Percentiles rank a stretch among this genome's conserved stretches.
Conservation (phyloP, 1,140 invertebrate genomes). For the Leptinotarsa undecemlineata region DNA sequence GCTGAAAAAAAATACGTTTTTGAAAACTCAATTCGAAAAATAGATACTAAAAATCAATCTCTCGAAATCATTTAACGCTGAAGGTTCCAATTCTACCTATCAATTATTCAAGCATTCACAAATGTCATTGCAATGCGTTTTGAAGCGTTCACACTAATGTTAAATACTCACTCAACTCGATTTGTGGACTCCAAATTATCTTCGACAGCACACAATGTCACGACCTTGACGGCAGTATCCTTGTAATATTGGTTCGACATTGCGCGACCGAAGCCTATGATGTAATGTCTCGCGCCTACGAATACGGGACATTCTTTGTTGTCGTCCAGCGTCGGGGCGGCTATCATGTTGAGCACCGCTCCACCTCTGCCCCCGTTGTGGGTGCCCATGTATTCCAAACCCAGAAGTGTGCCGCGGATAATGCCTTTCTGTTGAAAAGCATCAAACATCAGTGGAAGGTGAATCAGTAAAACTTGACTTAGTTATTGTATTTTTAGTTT, state of each 20-base stretch:
- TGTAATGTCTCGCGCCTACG: conserved; percentile 57
- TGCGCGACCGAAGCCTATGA: conserved; percentile 59
- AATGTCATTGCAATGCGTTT: too few species aligned
- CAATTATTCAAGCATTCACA: too few species aligned
- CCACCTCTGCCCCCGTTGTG: conserved; percentile 48
- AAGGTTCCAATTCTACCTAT: too few species aligned
- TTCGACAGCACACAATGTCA: conserved; percentile 48
- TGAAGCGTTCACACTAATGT: neutral
- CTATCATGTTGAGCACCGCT: conserved; percentile 1
- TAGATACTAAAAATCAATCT: too few species aligned
- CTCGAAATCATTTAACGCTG: too few species aligned
- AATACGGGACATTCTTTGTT: conserved; percentile 55
- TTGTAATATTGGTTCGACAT: conserved; percentile 49
- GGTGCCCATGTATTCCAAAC: conserved; percentile 56
- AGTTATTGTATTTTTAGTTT: too few species aligned
- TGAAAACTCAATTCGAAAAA: too few species aligned
- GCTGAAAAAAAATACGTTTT: too few species aligned
- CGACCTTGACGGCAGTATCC: conserved; percentile 54
- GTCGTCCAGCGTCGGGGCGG: neutral
- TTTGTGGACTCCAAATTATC: neutral
- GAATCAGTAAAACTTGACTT: neutral
- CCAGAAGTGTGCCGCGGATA: conserved; percentile 54
- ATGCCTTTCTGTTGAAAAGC: conserved; percentile 50
- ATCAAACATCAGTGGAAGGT: neutral
- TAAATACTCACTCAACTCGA: neutral